phyloP scores from a whole-genome alignment of 2,888 invertebrate species.

The Platerodrilus igneus region DNA sequence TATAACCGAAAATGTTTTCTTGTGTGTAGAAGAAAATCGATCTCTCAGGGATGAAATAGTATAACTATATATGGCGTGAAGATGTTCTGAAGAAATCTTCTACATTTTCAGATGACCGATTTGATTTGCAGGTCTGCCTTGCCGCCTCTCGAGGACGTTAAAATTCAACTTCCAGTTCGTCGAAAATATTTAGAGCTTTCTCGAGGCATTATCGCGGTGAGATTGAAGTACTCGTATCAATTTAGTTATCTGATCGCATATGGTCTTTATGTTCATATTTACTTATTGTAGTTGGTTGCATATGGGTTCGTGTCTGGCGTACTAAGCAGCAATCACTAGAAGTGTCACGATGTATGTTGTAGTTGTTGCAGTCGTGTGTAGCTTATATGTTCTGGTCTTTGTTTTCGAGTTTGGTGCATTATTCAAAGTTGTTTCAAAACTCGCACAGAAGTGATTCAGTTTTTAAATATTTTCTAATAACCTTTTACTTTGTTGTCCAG shows the following conservation, averaged over 20 bases:
- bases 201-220: no score
- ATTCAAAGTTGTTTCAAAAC: no score
- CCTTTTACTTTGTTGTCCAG: no score
- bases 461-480: no score
- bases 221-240: no score
- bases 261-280: no score
- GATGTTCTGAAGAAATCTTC: constrained; percentile 2
- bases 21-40: neutral
- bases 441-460: no score
- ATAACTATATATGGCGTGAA: neutral
- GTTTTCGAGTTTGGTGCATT: neutral
- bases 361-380: constrained; percentile 2
- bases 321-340: neutral
- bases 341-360: constrained; percentile 2
- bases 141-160: neutral
- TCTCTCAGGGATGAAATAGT: neutral
- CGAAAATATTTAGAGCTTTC: neutral
- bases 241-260: no score
- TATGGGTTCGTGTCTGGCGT: neutral
- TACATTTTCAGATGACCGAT: constrained; percentile 3
- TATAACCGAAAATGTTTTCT: constrained; percentile 5
- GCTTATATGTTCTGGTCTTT: constrained; percentile 1
- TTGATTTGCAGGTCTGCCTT: neutral
- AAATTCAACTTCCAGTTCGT: neutral
- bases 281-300: no score